A percentile compares a stretch with the other conserved stretches of the same genome.
Evolutionary conservation across 2,113 vertebrate species (phyloP).

Genomic region (Halichoerus grypus): DNA sequence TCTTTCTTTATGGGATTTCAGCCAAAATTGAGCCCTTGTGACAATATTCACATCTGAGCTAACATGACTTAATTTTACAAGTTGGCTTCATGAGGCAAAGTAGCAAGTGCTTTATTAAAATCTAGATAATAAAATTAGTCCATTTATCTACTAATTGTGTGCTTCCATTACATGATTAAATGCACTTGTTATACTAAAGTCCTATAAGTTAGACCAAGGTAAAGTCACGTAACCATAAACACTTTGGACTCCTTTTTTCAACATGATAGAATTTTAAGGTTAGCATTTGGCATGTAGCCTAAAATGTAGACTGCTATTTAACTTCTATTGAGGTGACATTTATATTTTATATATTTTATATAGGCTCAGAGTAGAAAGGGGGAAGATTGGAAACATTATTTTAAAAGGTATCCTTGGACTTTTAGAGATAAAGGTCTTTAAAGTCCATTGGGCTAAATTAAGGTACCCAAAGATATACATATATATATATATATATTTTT

Average conservation of each 20-base stretch:
- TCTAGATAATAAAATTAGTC: constrained; percentile 52
- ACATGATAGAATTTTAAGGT: constrained; percentile 36
- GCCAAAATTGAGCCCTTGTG: constrained; percentile 19
- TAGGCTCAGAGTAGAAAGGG: neutral
- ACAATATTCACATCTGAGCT: constrained; percentile 43
- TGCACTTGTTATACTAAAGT: constrained; percentile 27
- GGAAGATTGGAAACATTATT: constrained; percentile 27
- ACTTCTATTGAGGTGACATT: constrained; percentile 34
- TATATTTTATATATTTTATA: constrained; percentile 52
- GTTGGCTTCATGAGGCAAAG: neutral
- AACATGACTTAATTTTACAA: constrained; percentile 69
- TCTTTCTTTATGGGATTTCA: constrained; percentile 50
- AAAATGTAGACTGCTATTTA: constrained; percentile 54
- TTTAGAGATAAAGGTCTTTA: neutral
- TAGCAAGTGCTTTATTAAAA: constrained; percentile 68
- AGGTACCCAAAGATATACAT: neutral
- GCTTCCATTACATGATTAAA: constrained; percentile 3
- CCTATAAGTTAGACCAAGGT: neutral
- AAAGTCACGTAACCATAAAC: constrained; percentile 14
- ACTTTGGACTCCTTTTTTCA: constrained; percentile 9
- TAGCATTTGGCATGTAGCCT: neutral
- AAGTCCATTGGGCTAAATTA: neutral
- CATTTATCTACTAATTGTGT: neutral
- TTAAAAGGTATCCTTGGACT: neutral
- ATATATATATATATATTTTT: too few species aligned